Evolutionary conservation across 2,113 vertebrate genomes (phyloP), one percentile per base, ranked within the genome.

Genomic region (Triplophysa dalaica): DNA sequence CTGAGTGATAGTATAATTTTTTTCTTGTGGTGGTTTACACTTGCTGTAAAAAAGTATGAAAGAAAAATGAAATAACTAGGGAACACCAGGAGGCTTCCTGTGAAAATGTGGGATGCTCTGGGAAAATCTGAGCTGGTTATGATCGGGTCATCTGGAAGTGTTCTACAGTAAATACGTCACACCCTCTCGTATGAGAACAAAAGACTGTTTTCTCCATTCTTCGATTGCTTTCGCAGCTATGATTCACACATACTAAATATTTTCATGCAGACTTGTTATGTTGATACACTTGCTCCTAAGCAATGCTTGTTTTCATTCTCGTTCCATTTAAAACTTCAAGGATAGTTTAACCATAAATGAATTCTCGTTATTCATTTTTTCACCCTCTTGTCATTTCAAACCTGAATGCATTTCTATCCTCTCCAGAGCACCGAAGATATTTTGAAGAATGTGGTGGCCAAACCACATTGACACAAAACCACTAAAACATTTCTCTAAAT

Each of bases 1-100:
- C 64, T 75, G 41, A 72, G 65, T 74, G n/a, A 54, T 24, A 33
- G 33, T 77, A 26, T 85, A 13, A 8, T 61, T 70, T 79, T 83
- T 79, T 60, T n/a, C 14, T 8, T 19, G 24, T 60, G 41, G 21
- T 33, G 4, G 33, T 0, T 33, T 38, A 38, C 54, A 45, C 10
- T 24, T 61, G 77, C 29, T 6, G 17, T 5, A 69, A 24, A 33
- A 21, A 56, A 24, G 48, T 9, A 64, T 26, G 21, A 16, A 26
- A 26, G 41, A 64, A 50, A 50, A 52, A 70, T 38, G 38, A 50
- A 54, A 70, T 50, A 43, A 79, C 45, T 24, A 12, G n/a, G 68
- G 26, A 17, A 76, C 54, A 63, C 22, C 24, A 64, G 19, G 33
- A 38, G 50, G 43, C 52, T 68, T 43, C 45, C 17, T 56, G 17